These are phyloP conservation scores for Nothocercus nigrocapillus DNA, from an alignment of 2,113 vertebrate species.

Conservation along the genomic window DNA sequence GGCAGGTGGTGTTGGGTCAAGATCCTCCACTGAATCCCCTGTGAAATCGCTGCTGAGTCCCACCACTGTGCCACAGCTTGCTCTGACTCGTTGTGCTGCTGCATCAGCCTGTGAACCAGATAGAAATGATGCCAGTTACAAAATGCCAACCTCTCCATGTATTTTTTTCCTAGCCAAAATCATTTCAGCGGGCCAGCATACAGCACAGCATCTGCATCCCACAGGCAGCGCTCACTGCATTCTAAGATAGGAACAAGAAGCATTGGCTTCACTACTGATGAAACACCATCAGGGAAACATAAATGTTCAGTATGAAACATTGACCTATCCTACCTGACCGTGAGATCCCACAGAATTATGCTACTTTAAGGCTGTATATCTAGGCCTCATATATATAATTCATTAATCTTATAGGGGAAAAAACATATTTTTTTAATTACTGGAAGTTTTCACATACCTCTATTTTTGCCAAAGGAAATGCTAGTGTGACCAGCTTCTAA, in stretches of 20 bases:
- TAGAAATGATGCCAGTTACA: neutral
- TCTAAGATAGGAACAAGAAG: neutral
- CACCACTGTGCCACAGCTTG: neutral
- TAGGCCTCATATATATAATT: neutral
- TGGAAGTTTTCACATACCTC: neutral
- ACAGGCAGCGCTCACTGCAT: neutral
- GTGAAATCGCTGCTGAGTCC: neutral
- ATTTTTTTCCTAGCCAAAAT: neutral
- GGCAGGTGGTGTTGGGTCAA: neutral
- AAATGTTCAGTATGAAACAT: neutral
- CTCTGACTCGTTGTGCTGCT: neutral
- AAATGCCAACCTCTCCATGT: neutral
- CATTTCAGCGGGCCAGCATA: neutral
- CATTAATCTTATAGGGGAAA: neutral
- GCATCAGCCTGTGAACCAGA: neutral
- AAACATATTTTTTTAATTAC: neutral
- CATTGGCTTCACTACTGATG: neutral
- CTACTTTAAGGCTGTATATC: neutral
- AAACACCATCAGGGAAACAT: neutral
- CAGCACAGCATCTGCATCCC: neutral
- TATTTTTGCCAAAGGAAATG: neutral
- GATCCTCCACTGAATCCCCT: neutral
- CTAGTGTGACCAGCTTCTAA: neutral
- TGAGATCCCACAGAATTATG: neutral
- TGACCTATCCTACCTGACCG: neutral